Evolutionary conservation across 1,140 invertebrate species (phyloP), one percentile per base, ranked within the genome.

Genomic region (Zaprionus kolodkinae): DNA sequence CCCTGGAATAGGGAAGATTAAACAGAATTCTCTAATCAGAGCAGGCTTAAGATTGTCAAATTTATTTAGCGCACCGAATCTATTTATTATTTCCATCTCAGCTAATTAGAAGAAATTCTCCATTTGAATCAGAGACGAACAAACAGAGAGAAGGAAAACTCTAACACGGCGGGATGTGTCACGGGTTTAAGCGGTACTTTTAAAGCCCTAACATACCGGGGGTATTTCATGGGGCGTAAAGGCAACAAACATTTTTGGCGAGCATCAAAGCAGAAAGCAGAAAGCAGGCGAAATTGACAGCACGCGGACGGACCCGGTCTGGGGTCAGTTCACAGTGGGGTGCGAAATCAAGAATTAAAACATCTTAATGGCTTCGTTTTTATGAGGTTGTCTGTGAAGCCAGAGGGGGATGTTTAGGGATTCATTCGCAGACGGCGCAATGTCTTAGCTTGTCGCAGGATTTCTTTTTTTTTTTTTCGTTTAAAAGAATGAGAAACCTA

Each of bases 311-410:
- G 63, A 25, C 63, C 30, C 35, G 59, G 64, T 43, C 21, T 21
- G 30, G 45, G 59, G 68, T 71, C 67, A 64, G 38, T 56, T 56
- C 35, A 61, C 68, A 48, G 69, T 77, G 83, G 84, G 89, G 89
- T 90, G 88, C 82, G 83, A 91, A 91, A 91, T 91, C 85, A 89
- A 72, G 81, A 91, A 91, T 91, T 91, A 91, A 91, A 91, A 86
- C 82, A 73, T 91, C 85, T 79, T 90, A 91, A 90, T 89, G 81
- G 78, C 72, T 85, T 69, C 72, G 72, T 89, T 76, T 90, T 90
- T 88, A 90, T 85, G 78, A 71, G 62, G 35, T 62, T 66, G 62
- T 67, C 40, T 55, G 40, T 12, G 11, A 17, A 36, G n/a, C 33
- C 38, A 57, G 40, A 45, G 50, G 54, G 52, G 50, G 21, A 50